Evolutionary conservation across 1,140 invertebrate genomes (phyloP).

Genomic region (Rhyzopertha dominica): DNA sequence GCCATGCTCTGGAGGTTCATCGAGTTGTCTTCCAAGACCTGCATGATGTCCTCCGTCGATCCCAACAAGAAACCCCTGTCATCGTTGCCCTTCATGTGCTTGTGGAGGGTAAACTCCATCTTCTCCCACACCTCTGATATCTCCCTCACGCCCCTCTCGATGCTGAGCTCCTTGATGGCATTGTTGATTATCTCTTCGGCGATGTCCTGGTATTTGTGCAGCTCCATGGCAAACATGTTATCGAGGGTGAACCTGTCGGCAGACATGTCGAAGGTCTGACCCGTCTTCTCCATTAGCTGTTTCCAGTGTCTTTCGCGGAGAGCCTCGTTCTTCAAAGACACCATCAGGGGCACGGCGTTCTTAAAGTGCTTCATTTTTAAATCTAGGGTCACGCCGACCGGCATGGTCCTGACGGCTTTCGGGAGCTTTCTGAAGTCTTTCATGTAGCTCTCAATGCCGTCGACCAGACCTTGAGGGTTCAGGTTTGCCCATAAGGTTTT

Average conservation of each 20-base stretch:
- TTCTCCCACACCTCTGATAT: constrained; percentile 69
- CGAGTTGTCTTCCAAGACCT: constrained; percentile 79
- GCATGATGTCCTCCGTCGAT: constrained; percentile 73
- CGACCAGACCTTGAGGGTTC: constrained; percentile 73
- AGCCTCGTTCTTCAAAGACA: constrained; percentile 86
- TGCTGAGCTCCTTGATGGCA: constrained; percentile 82
- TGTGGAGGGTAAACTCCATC: constrained; percentile 66
- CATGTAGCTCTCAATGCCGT: constrained; percentile 81
- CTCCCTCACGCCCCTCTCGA: constrained; percentile 79
- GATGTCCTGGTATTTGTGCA: constrained; percentile 77
- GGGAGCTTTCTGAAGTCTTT: constrained; percentile 68
- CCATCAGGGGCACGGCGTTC: constrained; percentile 79
- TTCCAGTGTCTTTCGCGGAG: constrained; percentile 84
- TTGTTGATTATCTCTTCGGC: constrained; percentile 79
- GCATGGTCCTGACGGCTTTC: constrained; percentile 51
- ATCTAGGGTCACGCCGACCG: constrained; percentile 64
- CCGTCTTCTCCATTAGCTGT: constrained; percentile 81
- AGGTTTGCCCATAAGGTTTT: constrained; percentile 83
- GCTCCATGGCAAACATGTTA: constrained; percentile 88
- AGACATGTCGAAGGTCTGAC: constrained; percentile 78
- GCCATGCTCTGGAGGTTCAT: constrained; percentile 89
- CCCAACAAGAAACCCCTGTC: constrained; percentile 68
- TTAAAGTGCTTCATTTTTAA: constrained; percentile 84
- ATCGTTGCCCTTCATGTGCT: constrained; percentile 57
- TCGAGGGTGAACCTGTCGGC: constrained; percentile 80